Evolutionary conservation across 2,888 invertebrate species (phyloP).

Genomic region (Drosophila flavopinicola): DNA sequence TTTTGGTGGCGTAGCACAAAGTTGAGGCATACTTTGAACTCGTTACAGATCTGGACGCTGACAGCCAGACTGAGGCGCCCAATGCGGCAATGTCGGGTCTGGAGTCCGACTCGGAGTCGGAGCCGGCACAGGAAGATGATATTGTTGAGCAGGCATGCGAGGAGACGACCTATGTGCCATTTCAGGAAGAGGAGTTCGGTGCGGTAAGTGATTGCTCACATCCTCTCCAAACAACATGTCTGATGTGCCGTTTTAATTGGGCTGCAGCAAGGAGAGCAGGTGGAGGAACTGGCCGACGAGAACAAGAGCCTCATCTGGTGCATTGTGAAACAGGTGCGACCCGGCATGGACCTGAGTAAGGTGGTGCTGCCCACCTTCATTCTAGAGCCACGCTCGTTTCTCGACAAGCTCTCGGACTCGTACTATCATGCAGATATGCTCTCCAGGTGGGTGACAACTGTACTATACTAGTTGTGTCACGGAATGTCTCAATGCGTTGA

Average conservation of each 20-base stretch:
- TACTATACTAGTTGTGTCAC: too few relatives aligned
- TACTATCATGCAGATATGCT: slow-evolving; percentile 97
- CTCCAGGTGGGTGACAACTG: slow-evolving; percentile 90
- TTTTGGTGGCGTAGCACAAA: neutral
- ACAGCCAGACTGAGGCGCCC: slow-evolving; percentile 87
- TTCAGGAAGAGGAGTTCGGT: slow-evolving; percentile 87
- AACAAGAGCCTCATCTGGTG: slow-evolving; percentile 98
- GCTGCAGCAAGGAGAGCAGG: slow-evolving; percentile 90
- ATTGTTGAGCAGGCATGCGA: slow-evolving; percentile 36
- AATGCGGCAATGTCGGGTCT: slow-evolving; percentile 85
- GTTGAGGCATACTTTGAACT: slow-evolving; percentile 4
- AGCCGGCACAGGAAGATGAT: slow-evolving; percentile 75
- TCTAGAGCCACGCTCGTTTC: slow-evolving; percentile 95
- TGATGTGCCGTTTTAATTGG: neutral
- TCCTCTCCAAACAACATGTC: neutral
- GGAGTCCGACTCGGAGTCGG: slow-evolving; percentile 87
- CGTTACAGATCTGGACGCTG: slow-evolving; percentile 88
- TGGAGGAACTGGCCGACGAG: slow-evolving; percentile 96
- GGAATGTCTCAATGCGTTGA: too few relatives aligned
- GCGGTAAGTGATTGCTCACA: slow-evolving; percentile 84
- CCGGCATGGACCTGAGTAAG: slow-evolving; percentile 95
- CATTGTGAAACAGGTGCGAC: slow-evolving; percentile 96
- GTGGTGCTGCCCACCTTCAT: slow-evolving; percentile 97
- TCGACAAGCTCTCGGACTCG: slow-evolving; percentile 96
- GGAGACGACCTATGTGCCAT: slow-evolving; percentile 87